phyloP scores from a whole-genome alignment of 2,113 vertebrate genomes.

The Pycnonotus jocosus region DNA sequence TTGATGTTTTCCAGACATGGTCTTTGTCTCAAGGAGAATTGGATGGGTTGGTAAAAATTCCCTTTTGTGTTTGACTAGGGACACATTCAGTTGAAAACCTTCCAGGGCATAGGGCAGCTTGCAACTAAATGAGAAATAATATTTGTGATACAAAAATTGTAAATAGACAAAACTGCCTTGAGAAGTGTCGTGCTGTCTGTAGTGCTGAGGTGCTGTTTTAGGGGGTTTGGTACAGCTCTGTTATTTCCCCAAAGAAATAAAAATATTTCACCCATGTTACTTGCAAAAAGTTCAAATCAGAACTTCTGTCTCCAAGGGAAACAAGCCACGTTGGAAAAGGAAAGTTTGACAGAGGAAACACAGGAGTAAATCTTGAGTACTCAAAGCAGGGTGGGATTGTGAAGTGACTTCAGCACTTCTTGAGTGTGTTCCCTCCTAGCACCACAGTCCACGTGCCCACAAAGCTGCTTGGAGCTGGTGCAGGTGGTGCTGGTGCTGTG shows the following conservation, averaged over 20 bases:
- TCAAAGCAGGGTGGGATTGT: neutral
- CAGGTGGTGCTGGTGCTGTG: neutral
- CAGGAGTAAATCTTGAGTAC: neutral
- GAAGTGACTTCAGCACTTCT: neutral
- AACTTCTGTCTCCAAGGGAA: neutral
- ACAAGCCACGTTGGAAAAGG: neutral
- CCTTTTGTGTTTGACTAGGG: rapidly evolving
- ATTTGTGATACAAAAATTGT: neutral
- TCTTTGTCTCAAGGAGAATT: neutral
- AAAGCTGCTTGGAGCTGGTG: neutral
- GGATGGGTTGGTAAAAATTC: neutral
- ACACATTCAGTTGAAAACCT: neutral
- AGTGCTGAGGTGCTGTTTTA: neutral
- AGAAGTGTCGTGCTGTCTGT: neutral
- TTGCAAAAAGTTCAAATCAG: neutral
- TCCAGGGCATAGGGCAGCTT: neutral
- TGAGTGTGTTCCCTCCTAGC: neutral
- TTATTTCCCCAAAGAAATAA: neutral
- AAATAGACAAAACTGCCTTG: neutral
- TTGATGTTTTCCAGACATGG: neutral
- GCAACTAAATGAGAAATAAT: neutral
- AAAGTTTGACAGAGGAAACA: neutral
- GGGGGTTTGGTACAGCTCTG: neutral
- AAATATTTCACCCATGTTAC: neutral
- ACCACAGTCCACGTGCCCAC: neutral